These are phyloP conservation scores for pig (Sus scrofa) DNA, from an alignment of 2,113 vertebrate species.

Conservation along the genomic window T2T-Sscrofa CM000817.6:11593501-11594000, in stretches of 20 bases:
- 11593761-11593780: background rate
- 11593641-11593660: rapidly evolving
- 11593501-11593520: background rate
- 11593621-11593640: rapidly evolving
- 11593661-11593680: too few relatives aligned
- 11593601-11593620: background rate
- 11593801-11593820: background rate
- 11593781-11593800: background rate
- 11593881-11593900: background rate
- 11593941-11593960: too few relatives aligned
- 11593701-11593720: background rate
- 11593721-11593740: background rate
- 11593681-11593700: background rate
- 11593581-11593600: background rate
- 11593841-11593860: background rate
- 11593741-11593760: background rate
- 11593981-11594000: background rate
- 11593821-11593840: background rate
- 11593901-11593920: background rate
- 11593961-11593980: background rate
- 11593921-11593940: background rate
- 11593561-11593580: background rate
- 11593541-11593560: rapidly evolving
- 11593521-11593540: too few relatives aligned
- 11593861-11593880: background rate